Conservation (phyloP, 2,113 vertebrate genomes). For the Propithecus coquereli region DNA sequence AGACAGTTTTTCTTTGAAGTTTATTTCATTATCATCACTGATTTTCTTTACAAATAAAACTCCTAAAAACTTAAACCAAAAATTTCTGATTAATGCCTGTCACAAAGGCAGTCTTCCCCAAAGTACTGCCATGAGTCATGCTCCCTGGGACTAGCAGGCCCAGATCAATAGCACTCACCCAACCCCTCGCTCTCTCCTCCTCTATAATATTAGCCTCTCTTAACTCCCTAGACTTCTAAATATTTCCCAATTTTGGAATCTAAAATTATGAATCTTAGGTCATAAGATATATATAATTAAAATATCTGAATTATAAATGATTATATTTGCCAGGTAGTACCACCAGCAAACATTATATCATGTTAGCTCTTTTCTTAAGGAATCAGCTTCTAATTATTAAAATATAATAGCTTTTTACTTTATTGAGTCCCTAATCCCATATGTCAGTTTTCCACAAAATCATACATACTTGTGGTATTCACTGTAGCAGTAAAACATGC, state of each 20-base stretch:
- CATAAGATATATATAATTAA: neutral
- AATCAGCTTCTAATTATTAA: neutral
- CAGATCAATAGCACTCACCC: fast-evolving
- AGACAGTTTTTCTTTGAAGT: neutral
- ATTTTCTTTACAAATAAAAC: neutral
- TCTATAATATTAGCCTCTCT: fast-evolving
- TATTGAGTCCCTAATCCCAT: neutral
- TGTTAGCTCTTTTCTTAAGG: neutral
- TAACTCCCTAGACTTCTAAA: neutral
- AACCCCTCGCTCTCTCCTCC: too few relatives aligned
- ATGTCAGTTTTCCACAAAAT: neutral
- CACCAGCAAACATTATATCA: neutral
- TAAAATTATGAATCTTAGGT: neutral
- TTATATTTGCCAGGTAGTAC: neutral
- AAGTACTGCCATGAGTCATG: fast-evolving
- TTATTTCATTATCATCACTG: neutral
- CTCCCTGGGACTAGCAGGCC: neutral
- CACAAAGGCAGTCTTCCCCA: neutral
- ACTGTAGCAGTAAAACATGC: conserved; percentile 21
- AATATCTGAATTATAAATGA: neutral
- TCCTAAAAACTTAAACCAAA: neutral
- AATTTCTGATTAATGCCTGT: neutral
- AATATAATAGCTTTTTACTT: neutral
- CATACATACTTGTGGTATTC: neutral
- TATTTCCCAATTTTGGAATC: neutral